A percentile compares a stretch with the other conserved stretches of the same genome.
Evolutionary conservation across 2,888 invertebrate genomes (phyloP).

Genomic region (Danaus chrysippus): DNA sequence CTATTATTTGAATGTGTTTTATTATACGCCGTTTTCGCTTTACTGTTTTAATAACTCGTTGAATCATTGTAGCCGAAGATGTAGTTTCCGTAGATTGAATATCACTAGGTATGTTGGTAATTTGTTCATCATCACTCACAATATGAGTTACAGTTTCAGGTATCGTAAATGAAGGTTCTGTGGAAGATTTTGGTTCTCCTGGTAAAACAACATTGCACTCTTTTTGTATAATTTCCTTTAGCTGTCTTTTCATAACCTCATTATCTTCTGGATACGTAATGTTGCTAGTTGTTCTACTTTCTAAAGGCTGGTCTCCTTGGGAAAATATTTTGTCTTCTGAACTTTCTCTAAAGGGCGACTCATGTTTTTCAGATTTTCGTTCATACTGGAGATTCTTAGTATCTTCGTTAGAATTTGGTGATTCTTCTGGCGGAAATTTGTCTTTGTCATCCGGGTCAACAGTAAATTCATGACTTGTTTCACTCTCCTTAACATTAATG

Average conservation of each 20-base stretch:
- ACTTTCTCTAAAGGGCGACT: not conserved
- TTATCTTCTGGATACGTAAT: constrained; percentile 24
- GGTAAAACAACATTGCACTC: constrained; percentile 2
- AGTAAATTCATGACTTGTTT: constrained; percentile 58
- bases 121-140: not conserved
- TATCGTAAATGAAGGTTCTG: constrained; percentile 3
- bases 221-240: constrained; percentile 51
- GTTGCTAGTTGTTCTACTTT: too few relatives aligned
- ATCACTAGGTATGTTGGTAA: constrained; percentile 9
- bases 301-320: constrained; percentile 15
- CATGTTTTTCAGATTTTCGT: constrained; percentile 10
- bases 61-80: constrained; percentile 81
- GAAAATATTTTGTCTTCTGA: not conserved
- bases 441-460: constrained; percentile 46
- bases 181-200: not conserved
- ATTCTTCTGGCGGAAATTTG: constrained; percentile 40
- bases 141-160: constrained; percentile 3
- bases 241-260: constrained; percentile 40
- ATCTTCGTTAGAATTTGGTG: constrained; percentile 34
- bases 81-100: constrained; percentile 34
- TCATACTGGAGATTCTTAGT: constrained; percentile 28
- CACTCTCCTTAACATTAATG: constrained; percentile 81
- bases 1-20: constrained; percentile 85
- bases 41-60: constrained; percentile 87
- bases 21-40: constrained; percentile 87